Evolutionary conservation across 2,888 invertebrate genomes (phyloP).

Genomic region (Ophraella communa): DNA sequence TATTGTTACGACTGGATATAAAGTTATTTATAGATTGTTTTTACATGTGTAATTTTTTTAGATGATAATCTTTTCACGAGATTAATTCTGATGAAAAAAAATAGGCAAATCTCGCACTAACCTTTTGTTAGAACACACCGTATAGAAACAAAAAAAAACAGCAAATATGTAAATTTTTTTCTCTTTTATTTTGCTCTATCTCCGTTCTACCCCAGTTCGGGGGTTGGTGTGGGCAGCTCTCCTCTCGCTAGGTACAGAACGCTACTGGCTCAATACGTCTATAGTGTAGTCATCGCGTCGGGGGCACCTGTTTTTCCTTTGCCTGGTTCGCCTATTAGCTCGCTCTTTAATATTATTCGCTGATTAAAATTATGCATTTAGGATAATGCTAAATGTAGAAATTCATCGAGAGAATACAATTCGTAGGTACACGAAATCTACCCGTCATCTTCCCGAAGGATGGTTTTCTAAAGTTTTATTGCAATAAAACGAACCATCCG

Average conservation of each 20-base stretch:
- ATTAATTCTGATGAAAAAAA: neutral
- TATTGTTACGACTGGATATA: too few relatives aligned
- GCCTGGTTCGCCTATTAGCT: slow-evolving; percentile 25
- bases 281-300: slow-evolving; percentile 56
- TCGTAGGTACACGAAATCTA: slow-evolving; percentile 10
- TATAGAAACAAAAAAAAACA: slow-evolving; percentile 23
- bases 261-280: slow-evolving; percentile 57
- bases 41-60: too few relatives aligned
- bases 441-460: neutral
- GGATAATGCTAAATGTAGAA: slow-evolving; percentile 23
- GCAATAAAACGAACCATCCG: neutral
- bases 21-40: too few relatives aligned
- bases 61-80: neutral
- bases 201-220: slow-evolving; percentile 45
- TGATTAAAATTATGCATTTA: slow-evolving; percentile 30
- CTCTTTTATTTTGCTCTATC: slow-evolving; percentile 19
- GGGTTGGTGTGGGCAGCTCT: slow-evolving; percentile 51
- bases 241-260: slow-evolving; percentile 53
- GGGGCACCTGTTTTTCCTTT: slow-evolving; percentile 41
- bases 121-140: slow-evolving; percentile 2
- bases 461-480: neutral
- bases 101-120: neutral
- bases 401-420: slow-evolving; percentile 13
- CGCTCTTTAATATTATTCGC: slow-evolving; percentile 36
- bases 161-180: slow-evolving; percentile 48